Evolutionary conservation across 2,888 invertebrate genomes (phyloP).

Genomic region (Agrilus cyanescens): DNA sequence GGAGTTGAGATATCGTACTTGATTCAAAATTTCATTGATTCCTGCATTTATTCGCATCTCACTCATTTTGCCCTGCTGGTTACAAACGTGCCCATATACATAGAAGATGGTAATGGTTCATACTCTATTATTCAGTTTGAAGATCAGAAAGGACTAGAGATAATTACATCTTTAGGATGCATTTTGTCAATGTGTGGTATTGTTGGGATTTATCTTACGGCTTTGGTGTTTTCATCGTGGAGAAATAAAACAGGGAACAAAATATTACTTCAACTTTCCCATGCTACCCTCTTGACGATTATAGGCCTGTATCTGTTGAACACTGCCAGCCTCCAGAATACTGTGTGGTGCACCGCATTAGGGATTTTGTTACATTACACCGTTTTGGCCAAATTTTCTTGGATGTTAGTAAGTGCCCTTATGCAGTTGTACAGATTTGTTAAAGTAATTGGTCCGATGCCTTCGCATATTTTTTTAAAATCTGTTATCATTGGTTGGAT

Average conservation of each 20-base stretch:
- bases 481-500: constrained; percentile 55
- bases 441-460: constrained; percentile 46
- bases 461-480: constrained; percentile 48
- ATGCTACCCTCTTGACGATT: constrained; percentile 49
- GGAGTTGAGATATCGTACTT: constrained; percentile 38
- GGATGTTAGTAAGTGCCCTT: constrained; percentile 61
- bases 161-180: background rate
- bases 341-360: constrained; percentile 41
- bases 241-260: constrained; percentile 52
- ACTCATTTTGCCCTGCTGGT: constrained; percentile 49
- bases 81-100: constrained; percentile 14
- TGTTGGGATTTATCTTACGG: background rate
- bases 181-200: background rate
- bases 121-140: constrained; percentile 22
- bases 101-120: constrained; percentile 12
- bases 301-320: constrained; percentile 31
- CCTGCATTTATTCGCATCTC: constrained; percentile 44
- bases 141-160: constrained; percentile 32
- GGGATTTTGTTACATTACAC: constrained; percentile 54
- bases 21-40: constrained; percentile 31
- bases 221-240: constrained; percentile 42
- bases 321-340: constrained; percentile 23
- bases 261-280: constrained; percentile 50
- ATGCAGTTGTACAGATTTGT: constrained; percentile 56
- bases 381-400: constrained; percentile 53